Conservation (phyloP, 2,888 invertebrate species). For the Stenodera caucasica region DNA sequence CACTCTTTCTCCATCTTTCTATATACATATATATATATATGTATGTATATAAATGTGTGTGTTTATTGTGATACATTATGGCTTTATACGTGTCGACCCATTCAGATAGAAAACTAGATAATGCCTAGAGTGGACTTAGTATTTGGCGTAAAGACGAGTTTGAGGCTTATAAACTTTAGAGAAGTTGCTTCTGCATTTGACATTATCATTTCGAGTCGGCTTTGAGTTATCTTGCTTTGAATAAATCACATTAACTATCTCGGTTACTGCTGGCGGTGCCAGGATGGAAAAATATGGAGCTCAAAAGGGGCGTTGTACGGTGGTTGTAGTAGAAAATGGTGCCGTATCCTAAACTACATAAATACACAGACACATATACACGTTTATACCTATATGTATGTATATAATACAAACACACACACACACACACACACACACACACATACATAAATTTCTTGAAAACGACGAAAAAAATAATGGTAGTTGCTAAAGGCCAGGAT, state of each 20-base stretch:
- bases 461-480: constrained; percentile 52
- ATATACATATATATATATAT: too few species aligned
- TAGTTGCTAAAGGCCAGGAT: constrained; percentile 44
- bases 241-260: constrained; percentile 55
- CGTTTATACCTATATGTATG: too few species aligned
- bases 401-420: too few species aligned
- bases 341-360: constrained; percentile 41
- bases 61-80: constrained; percentile 44
- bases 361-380: too few species aligned
- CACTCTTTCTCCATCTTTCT: constrained; percentile 17
- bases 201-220: constrained; percentile 52
- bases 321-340: constrained; percentile 14
- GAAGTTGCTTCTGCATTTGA: constrained; percentile 52
- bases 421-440: too few species aligned
- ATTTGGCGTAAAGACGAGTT: constrained; percentile 38
- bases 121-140: constrained; percentile 43
- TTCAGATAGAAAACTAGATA: constrained; percentile 46
- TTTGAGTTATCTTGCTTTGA: constrained; percentile 45
- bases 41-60: too few species aligned
- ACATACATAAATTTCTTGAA: constrained; percentile 45
- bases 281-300: constrained; percentile 49
- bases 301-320: constrained; percentile 17
- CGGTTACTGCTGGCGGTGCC: constrained; percentile 43
- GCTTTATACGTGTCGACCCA: constrained; percentile 43
- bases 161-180: constrained; percentile 50